Percentiles rank a stretch among this genome's conserved stretches.
Evolutionary conservation across 2,888 invertebrate genomes (phyloP).

Genomic region (Drymonia ruficornis): DNA sequence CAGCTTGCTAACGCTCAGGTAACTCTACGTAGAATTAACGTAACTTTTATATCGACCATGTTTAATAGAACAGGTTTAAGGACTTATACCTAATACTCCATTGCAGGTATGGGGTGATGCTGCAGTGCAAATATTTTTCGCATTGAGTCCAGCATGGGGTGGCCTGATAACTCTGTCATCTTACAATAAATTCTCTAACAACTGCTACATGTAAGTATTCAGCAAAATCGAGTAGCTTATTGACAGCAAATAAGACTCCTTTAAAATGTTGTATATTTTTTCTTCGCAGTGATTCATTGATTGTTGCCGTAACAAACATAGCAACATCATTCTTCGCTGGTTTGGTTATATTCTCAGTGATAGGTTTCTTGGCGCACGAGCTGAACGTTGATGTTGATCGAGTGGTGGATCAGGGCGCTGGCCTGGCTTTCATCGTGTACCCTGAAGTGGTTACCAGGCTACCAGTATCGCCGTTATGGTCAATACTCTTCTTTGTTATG

Average conservation of each 20-base stretch:
- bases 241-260: background rate
- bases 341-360: slow-evolving; percentile 91
- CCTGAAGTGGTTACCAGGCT: slow-evolving; percentile 92
- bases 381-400: slow-evolving; percentile 87
- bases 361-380: slow-evolving; percentile 92
- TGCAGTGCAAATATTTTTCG: slow-evolving; percentile 95
- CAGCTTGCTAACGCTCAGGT: slow-evolving; percentile 89
- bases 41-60: background rate
- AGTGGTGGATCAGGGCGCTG: slow-evolving; percentile 91
- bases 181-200: slow-evolving; percentile 93
- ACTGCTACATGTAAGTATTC: slow-evolving; percentile 88
- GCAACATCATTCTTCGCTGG: slow-evolving; percentile 93
- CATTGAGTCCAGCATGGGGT: slow-evolving; percentile 94
- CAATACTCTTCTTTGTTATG: slow-evolving; percentile 92
- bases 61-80: background rate
- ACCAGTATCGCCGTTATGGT: slow-evolving; percentile 92
- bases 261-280: slow-evolving; percentile 4
- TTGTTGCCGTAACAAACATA: slow-evolving; percentile 91
- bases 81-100: background rate
- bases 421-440: slow-evolving; percentile 93
- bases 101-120: slow-evolving; percentile 92
- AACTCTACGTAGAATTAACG: slow-evolving; percentile 10
- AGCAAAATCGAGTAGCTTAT: background rate
- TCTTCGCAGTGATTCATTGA: slow-evolving; percentile 87
- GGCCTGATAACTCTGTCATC: slow-evolving; percentile 93